Base-by-base conservation (phyloP, 2,797 vertebrate genomes). In the Alauda arvensis region DNA sequence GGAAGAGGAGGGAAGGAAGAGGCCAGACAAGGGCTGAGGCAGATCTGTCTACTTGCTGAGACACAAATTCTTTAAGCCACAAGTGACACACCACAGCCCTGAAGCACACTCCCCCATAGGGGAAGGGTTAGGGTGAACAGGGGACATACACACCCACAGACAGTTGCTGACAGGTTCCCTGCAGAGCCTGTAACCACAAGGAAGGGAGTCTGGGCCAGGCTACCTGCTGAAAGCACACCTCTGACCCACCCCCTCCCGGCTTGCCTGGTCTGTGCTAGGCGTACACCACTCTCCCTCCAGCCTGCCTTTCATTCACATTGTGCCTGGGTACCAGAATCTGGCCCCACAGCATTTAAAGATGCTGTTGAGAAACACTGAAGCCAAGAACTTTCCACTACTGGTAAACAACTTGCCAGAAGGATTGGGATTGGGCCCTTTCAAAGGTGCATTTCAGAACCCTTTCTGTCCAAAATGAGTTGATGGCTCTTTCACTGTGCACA, bases 241-340 rank as follows among this genome's bases (percentile, higher is more conserved):
- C 37, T 3, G 21, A 23, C 18, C 25, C 37, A 11, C 37, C 37
- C 37, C 0, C 0, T 26, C n/a, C 6, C 60, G 63, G 43, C 20
- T 21, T 43, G n/a, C 46, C 65, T 31, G n/a, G 18, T n/a, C 18
- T 29, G 18, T 24, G 56, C 65, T 72, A 26, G 19, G 40, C 8
- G 6, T 28, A 45, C 1, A 1, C 23, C 20, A 34, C 39, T 39
- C 39, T 15, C 25, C 18, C 24, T 63, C 49, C 84, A 62, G 33
- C 40, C 57, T 42, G 33, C 14, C 39, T 72, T 16, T 52, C 60
- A n/a, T 28, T n/a, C 2, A 1, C 12, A 1, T 7, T 21, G 55
- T 37, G 45, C 46, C 45, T 59, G 62, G n/a, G 45, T 48, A 84
- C 40, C 81, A 69, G 40, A 37, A 76, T 39, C 56, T 33, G 28